Base-by-base conservation (phyloP, 1,140 invertebrate genomes). In the Pseudomyrmex dendroicus region DNA sequence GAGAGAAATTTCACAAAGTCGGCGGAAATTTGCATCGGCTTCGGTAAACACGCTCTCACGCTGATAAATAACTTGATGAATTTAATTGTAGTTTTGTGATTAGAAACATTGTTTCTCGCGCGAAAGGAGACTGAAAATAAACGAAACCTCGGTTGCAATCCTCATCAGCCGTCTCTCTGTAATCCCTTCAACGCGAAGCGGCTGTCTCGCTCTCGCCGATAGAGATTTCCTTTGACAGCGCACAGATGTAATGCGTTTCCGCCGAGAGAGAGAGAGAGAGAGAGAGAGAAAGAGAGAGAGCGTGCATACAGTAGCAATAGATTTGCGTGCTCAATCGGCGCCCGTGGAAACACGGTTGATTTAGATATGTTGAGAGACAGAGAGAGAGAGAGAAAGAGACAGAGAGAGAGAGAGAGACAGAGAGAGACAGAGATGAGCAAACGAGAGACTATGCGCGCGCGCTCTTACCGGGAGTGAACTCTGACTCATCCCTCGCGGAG, bases 401-500 rank as follows among this genome's bases (percentile, higher is more conserved):
- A 54, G 67, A 52, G 20, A 68, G 2, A 52, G 48, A 68, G 1
- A 52, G 48, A 66, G 46, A 67, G 12, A 67, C 1, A 25, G 35
- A 0, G 35, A 35, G 35, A n/a, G 66, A 50, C 22, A 54, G 52
- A 83, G 73, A 88, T 59, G 67, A 62, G 84, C 86, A 86, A 86
- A 83, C 67, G 87, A 84, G 85, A 83, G 84, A 80, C 78, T 86
- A 89, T 84, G 86, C 84, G 87, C 82, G 82, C 87, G 88, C 86
- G 85, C 54, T 62, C 76, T 70, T 68, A 82, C 76, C 85, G 59
- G 89, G 86, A 90, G 80, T 88, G 89, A 92, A 91, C 89, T 92
- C 87, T 77, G 88, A 91, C 88, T 90, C 91, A 88, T 89, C 90
- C 90, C 84, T 80, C 78, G 35, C 35, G 63, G 84, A 68, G 87